Evolutionary conservation across 1,140 invertebrate genomes (phyloP).

Genomic region (Lepidurus packardi): DNA sequence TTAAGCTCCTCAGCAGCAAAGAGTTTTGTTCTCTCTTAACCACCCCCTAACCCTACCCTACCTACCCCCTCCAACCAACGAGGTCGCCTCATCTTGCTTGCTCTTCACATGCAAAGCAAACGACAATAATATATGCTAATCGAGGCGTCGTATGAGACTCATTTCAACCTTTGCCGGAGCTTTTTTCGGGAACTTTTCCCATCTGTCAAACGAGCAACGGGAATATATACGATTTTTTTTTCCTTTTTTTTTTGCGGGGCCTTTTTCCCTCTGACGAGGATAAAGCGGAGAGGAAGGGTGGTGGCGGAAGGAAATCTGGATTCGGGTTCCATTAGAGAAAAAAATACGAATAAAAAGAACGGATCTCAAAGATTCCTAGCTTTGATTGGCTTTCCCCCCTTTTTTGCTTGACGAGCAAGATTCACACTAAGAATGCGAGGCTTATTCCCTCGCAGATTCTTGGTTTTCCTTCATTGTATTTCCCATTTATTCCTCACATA

Average conservation of each 20-base stretch:
- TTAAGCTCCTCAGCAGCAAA: slow-evolving; percentile 14
- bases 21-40: neutral
- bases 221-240: neutral
- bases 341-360: no score
- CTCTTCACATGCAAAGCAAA: neutral
- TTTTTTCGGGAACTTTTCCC: neutral
- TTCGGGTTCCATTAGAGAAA: neutral
- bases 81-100: neutral
- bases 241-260: no score
- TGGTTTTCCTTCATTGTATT: neutral
- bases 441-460: neutral
- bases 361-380: neutral
- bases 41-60: neutral
- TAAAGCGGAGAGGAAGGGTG: neutral
- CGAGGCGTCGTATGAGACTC: slow-evolving; percentile 20
- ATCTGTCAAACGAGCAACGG: neutral
- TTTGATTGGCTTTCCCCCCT: slow-evolving; percentile 1
- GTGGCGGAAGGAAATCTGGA: neutral
- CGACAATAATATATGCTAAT: slow-evolving; percentile 22
- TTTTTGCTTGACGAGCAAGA: neutral
- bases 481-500: neutral
- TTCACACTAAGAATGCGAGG: neutral
- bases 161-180: slow-evolving; percentile 9
- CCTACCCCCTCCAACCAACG: neutral
- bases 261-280: neutral